These are phyloP conservation scores for Piliocolobus tephrosceles DNA, from an alignment of 2,113 vertebrate genomes.

Conservation along the genomic window DNA sequence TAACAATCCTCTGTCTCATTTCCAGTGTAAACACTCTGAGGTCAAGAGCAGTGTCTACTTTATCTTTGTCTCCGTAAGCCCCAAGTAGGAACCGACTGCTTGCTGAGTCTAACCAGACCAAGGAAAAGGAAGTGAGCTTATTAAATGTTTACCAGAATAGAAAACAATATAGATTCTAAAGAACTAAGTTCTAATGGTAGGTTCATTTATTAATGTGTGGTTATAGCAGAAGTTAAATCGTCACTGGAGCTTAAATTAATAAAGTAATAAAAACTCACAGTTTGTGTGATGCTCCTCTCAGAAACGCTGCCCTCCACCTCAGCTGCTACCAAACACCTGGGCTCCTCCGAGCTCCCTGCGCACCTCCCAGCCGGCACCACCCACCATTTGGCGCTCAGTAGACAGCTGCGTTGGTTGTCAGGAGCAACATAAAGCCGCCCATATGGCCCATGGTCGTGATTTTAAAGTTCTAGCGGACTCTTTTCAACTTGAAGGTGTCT, in stretches of 20 bases:
- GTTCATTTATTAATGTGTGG: background rate
- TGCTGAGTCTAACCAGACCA: too few species aligned
- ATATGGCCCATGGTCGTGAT: rapidly evolving
- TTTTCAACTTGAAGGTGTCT: background rate
- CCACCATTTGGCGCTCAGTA: background rate
- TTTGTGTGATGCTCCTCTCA: rapidly evolving
- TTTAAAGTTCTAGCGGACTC: background rate
- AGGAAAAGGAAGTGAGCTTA: background rate
- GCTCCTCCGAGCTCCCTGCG: background rate
- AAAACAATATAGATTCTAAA: background rate
- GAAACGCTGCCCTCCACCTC: background rate
- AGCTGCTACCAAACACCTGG: rapidly evolving
- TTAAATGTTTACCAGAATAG: background rate
- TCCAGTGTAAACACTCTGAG: background rate
- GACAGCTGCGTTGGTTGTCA: background rate
- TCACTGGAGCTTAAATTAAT: background rate
- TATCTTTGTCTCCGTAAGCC: background rate
- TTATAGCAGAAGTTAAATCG: background rate
- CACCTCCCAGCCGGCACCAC: background rate
- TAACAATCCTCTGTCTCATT: background rate
- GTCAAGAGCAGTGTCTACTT: background rate
- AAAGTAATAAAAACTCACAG: background rate
- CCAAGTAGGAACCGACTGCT: background rate
- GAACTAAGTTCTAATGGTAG: background rate
- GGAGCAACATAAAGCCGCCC: background rate